Percentiles rank a stretch among this genome's conserved stretches.
Conservation (phyloP, 2,797 vertebrate species). For the Danio tinwini region DNA sequence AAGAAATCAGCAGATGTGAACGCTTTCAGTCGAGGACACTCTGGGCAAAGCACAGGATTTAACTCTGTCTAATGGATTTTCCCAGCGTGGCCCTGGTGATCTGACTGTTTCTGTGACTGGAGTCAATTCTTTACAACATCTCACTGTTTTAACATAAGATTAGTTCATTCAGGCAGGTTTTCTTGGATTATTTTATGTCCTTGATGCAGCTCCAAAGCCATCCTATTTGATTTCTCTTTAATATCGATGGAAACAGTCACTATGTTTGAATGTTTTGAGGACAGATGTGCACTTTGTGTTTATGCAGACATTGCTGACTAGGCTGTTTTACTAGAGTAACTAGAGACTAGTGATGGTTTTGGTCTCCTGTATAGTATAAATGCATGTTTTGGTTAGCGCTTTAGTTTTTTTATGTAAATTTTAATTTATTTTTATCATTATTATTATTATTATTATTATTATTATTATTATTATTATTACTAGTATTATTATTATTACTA, state of each 20-base stretch:
- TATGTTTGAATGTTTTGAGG: background rate
- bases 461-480: no score
- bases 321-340: background rate
- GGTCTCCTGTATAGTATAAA: background rate
- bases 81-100: conserved; percentile 50
- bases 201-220: background rate
- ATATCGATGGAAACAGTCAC: background rate
- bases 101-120: conserved; percentile 23
- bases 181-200: background rate
- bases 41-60: conserved; percentile 55
- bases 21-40: conserved; percentile 41
- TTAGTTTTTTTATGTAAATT: no score
- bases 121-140: conserved; percentile 21
- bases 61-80: conserved; percentile 56
- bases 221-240: background rate
- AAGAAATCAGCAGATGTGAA: conserved; percentile 17
- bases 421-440: no score
- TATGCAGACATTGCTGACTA: background rate
- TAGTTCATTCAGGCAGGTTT: background rate
- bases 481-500: no score
- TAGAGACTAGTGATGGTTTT: background rate
- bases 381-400: background rate
- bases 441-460: no score
- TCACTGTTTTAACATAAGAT: background rate
- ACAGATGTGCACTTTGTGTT: background rate